A percentile compares a stretch with the other conserved stretches of the same genome.
Evolutionary conservation across 2,888 invertebrate species (phyloP).

Genomic region (Rhodophaea formosa): DNA sequence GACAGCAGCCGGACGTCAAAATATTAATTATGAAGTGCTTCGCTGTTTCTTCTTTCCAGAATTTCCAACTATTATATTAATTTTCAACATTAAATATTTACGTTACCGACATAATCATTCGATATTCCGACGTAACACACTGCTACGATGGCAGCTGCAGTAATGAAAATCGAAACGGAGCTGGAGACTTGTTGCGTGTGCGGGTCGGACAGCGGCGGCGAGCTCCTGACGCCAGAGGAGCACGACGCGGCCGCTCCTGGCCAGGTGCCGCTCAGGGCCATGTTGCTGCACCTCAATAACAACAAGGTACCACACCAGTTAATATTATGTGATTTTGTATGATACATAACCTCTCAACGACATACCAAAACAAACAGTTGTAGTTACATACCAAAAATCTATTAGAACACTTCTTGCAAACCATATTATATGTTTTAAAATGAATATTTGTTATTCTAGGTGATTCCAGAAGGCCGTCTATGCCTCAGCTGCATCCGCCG

Average conservation of each 20-base stretch:
- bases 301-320: conserved; percentile 51
- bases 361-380: no score
- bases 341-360: no score
- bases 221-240: conserved; percentile 63
- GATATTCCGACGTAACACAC: not conserved
- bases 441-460: conserved; percentile 35
- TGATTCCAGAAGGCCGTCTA: conserved; percentile 61
- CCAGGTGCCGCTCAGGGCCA: conserved; percentile 59
- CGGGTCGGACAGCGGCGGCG: conserved; percentile 43
- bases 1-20: no score
- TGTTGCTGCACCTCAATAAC: conserved; percentile 66
- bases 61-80: no score
- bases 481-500: conserved; percentile 58
- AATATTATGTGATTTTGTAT: no score
- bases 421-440: no score
- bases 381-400: no score
- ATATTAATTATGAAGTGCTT: no score
- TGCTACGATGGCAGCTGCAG: conserved; percentile 40
- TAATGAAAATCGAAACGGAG: conserved; percentile 57
- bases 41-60: no score
- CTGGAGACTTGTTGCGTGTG: conserved; percentile 61
- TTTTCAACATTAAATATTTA: no score
- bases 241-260: conserved; percentile 55
- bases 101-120: no score
- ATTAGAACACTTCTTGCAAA: no score